These are phyloP conservation scores for Romanogobio albipinnatus DNA, from an alignment of 2,113 vertebrate species.

Conservation along the genomic window DNA sequence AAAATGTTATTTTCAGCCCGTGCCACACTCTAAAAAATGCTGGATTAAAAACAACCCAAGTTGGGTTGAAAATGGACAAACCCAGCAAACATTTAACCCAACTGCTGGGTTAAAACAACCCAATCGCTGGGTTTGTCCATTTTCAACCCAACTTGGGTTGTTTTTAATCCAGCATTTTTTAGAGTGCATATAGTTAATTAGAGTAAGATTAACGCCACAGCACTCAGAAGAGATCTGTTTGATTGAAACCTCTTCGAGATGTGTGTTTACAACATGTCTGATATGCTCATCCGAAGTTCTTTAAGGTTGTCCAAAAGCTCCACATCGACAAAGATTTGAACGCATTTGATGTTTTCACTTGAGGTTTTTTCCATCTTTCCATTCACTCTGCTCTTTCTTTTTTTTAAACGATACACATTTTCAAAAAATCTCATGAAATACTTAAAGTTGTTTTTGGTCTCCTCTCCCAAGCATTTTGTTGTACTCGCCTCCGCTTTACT, in stretches of 20 bases:
- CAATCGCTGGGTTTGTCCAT: no score
- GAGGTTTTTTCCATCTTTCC: not conserved
- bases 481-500: not conserved
- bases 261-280: constrained; percentile 17
- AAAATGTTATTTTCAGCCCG: no score
- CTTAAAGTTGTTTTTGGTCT: no score
- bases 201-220: constrained; percentile 19
- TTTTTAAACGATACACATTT: not conserved
- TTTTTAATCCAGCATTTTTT: no score
- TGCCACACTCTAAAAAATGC: no score
- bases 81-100: no score
- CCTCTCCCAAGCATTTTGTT: not conserved
- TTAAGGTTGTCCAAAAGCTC: not conserved
- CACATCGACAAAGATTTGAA: not conserved
- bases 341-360: not conserved
- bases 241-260: not conserved
- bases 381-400: not conserved
- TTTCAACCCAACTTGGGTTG: no score
- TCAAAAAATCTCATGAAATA: not conserved
- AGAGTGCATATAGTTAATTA: not conserved
- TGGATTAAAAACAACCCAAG: no score
- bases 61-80: no score
- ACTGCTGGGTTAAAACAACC: no score
- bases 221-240: constrained; percentile 20
- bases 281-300: not conserved